Conservation (phyloP, 2,797 vertebrate genomes). For the Pipistrellus nathusii region DNA sequence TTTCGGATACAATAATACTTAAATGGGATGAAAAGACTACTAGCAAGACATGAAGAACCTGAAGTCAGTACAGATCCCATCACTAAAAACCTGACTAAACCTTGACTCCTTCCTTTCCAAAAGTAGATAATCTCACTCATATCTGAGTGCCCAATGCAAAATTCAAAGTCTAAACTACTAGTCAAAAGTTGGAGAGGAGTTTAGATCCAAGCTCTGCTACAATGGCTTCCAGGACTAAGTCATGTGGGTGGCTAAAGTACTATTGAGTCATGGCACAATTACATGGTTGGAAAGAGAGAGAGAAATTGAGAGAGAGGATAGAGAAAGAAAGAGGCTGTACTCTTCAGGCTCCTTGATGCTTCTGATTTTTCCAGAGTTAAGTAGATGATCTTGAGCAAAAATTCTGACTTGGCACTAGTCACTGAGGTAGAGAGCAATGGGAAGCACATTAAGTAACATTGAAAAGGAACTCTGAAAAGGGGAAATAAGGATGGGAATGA, state of each 20-base stretch:
- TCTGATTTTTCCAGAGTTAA: background rate
- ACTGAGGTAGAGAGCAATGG: background rate
- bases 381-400: background rate
- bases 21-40: background rate
- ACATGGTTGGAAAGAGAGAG: background rate
- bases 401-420: background rate
- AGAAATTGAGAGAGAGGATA: background rate
- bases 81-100: background rate
- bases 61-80: background rate
- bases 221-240: background rate
- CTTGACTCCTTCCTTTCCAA: background rate
- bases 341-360: background rate
- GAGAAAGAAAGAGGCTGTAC: too few relatives aligned
- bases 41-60: background rate
- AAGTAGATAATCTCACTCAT: background rate
- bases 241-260: background rate
- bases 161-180: background rate
- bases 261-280: background rate
- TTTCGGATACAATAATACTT: background rate
- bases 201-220: background rate
- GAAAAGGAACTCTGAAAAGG: conserved; percentile 5
- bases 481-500: background rate
- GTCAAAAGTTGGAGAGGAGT: background rate
- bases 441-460: background rate
- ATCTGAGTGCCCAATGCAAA: background rate